Evolutionary conservation across 2,888 invertebrate genomes (phyloP), one percentile per base, ranked within the genome.

Genomic region (Entomobrya proxima): DNA sequence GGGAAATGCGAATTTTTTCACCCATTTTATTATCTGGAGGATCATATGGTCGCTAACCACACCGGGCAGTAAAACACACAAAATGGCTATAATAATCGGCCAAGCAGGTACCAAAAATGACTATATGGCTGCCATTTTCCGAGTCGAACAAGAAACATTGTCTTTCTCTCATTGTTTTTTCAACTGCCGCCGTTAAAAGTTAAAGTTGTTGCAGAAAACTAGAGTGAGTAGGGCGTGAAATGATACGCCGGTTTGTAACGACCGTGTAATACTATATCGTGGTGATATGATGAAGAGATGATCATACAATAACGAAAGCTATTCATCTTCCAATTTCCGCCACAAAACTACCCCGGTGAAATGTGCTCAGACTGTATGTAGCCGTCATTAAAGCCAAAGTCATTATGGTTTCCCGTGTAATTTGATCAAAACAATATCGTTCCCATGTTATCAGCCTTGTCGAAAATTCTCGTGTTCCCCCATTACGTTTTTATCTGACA

Each of bases 11-110:
- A 58, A 58, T 58, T 15, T 30, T n/a, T 6, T 58, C 30, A 9
- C 13, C 30, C 13, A 58, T 58, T 58, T 58, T 58, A 58, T 30
- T 58, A 58, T 30, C 9, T 15, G 21, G 21, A 30, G 30, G 30
- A 58, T 58, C 55, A 58, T 58, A 58, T 58, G 55, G 55, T 58
- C 55, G 55, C 30, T 58, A 58, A 30, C 55, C 55, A 58, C 30
- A 58, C 27, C 24, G 6, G 27, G 55, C 24, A 58, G 13, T 58
- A 58, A 58, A 58, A 58, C 9, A n/a, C n/a, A n/a, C n/a, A 15
- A 4, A 58, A 24, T 27, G 30, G 27, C 47, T 47, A 21, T 21
- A 9, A 21, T 52, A 52, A 52, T 52, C 18, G 21, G 6, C 52
- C n/a, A n/a, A 21, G 6, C 52, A 52, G 52, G 52, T 52, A 30